These are phyloP conservation scores for Dryoscopus gambensis DNA, from an alignment of 2,113 vertebrate genomes.

Conservation along the genomic window DNA sequence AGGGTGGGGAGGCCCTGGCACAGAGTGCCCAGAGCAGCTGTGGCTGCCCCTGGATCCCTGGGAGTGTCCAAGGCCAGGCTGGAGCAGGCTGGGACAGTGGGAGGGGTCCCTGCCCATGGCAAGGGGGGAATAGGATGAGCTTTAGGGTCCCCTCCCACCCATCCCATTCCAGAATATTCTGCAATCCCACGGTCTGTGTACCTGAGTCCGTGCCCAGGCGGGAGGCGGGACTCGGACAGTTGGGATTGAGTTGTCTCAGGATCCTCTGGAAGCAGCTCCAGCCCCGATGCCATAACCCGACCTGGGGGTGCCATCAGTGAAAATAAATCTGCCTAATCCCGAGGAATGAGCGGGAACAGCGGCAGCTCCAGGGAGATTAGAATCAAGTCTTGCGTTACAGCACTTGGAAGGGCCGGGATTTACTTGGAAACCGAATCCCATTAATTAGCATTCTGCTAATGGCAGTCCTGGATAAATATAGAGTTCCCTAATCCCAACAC, in stretches of 20 bases:
- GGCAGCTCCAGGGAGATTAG: constrained; percentile 72
- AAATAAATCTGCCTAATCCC: constrained; percentile 72
- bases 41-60: background rate
- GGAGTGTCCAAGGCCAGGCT: background rate
- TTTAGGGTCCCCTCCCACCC: background rate
- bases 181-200: accelerated
- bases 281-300: background rate
- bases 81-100: accelerated
- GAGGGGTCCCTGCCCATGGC: background rate
- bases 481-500: constrained; percentile 45
- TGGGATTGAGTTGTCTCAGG: background rate
- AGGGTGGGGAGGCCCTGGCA: background rate
- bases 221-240: accelerated
- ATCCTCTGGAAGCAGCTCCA: background rate
- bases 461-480: constrained; percentile 74
- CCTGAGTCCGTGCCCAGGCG: accelerated
- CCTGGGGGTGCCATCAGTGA: constrained; percentile 29
- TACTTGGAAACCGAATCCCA: constrained; percentile 71
- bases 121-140: background rate
- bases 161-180: background rate
- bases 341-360: constrained; percentile 64
- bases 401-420: constrained; percentile 66
- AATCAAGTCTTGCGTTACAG: constrained; percentile 61
- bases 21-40: background rate
- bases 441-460: constrained; percentile 77